phyloP scores from a whole-genome alignment of 2,797 vertebrate species.

The Rhyacichthys aspro region DNA sequence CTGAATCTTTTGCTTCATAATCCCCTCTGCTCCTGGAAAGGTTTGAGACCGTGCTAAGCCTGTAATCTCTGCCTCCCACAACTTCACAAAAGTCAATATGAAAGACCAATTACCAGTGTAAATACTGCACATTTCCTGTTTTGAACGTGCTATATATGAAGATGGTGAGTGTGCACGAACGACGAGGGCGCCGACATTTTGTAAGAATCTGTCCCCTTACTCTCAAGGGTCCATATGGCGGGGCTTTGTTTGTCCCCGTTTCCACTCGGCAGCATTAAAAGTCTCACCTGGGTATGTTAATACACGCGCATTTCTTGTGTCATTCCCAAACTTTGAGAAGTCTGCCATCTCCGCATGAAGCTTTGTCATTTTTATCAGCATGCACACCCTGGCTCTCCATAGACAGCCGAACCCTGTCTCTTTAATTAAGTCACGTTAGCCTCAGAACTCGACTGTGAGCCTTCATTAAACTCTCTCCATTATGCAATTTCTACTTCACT shows the following conservation, averaged over 20 bases:
- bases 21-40: constrained; percentile 63
- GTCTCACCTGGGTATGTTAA: not conserved
- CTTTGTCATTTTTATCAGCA: constrained; percentile 37
- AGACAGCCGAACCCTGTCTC: constrained; percentile 40
- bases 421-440: constrained; percentile 68
- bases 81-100: constrained; percentile 67
- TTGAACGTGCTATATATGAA: constrained; percentile 27
- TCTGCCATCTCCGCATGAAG: constrained; percentile 19
- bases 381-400: constrained; percentile 42
- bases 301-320: constrained; percentile 3
- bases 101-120: constrained; percentile 65
- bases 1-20: constrained; percentile 62
- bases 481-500: constrained; percentile 64
- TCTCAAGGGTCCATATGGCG: not conserved
- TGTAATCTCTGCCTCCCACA: constrained; percentile 73
- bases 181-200: not conserved
- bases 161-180: constrained; percentile 6
- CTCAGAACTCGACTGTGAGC: constrained; percentile 39
- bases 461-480: constrained; percentile 66
- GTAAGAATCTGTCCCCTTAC: constrained; percentile 9
- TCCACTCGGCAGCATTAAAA: not conserved
- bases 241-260: not conserved
- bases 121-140: constrained; percentile 55
- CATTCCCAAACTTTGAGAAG: constrained; percentile 16
- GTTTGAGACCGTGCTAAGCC: constrained; percentile 69